Percentiles rank a stretch among this genome's conserved stretches.
Conservation (phyloP, 2,113 vertebrate species). For the Labeo rohita region DNA sequence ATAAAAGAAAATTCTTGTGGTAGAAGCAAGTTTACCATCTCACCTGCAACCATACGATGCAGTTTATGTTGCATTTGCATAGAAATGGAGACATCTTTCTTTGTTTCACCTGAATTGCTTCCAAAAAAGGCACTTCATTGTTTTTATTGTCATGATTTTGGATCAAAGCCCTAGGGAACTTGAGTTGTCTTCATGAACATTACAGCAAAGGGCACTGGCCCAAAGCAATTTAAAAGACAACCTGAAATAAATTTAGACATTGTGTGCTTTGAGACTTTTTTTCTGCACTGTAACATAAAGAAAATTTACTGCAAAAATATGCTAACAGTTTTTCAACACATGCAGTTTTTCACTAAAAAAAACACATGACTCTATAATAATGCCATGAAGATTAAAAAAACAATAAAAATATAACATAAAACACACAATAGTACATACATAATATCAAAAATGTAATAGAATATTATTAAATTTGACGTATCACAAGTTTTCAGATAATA, state of each 20-base stretch:
- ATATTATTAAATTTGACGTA: too few relatives aligned
- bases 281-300: neutral
- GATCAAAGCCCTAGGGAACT: neutral
- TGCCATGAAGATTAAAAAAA: neutral
- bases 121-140: slow-evolving; percentile 15
- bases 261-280: neutral
- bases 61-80: slow-evolving; percentile 16
- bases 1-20: neutral
- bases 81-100: neutral
- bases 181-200: slow-evolving; percentile 20
- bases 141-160: slow-evolving; percentile 21
- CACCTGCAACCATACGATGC: neutral
- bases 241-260: neutral
- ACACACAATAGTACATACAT: neutral
- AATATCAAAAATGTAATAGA: too few relatives aligned
- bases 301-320: neutral
- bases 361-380: neutral
- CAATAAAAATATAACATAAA: neutral
- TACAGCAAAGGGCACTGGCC: neutral
- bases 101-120: neutral
- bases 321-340: neutral
- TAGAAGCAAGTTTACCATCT: slow-evolving; percentile 26
- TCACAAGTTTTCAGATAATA: too few relatives aligned
- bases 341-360: too few relatives aligned
- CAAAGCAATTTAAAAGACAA: slow-evolving; percentile 21